Evolutionary conservation across 2,888 invertebrate species (phyloP).

Genomic region (Venusia cambrica): DNA sequence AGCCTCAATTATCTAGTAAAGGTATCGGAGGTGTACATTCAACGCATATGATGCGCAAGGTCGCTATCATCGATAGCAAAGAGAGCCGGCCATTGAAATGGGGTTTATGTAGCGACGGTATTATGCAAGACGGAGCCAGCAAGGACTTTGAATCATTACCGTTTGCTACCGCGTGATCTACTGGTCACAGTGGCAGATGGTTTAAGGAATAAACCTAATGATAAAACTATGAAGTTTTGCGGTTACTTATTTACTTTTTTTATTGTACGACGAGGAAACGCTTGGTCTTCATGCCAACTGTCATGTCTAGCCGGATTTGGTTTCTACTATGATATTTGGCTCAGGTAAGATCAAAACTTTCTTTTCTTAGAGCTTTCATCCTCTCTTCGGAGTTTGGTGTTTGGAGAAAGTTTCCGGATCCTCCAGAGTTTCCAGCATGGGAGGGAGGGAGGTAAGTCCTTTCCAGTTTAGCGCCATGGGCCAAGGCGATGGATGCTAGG

Average conservation of each 20-base stretch:
- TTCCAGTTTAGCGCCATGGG: slow-evolving; percentile 62
- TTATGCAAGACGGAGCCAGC: slow-evolving; percentile 37
- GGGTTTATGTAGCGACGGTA: slow-evolving; percentile 39
- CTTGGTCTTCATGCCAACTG: too few species aligned
- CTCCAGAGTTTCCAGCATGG: slow-evolving; percentile 49
- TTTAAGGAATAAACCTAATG: too few species aligned
- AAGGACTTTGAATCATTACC: too few species aligned
- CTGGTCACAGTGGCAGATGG: too few species aligned
- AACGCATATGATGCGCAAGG: slow-evolving; percentile 41
- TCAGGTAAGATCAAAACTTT: too few species aligned
- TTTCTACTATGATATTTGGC: too few species aligned
- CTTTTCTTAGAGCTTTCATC: too few species aligned
- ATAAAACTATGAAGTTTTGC: too few species aligned
- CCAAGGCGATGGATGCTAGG: slow-evolving; percentile 48
- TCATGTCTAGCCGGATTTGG: too few species aligned
- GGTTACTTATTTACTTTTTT: too few species aligned
- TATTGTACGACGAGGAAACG: too few species aligned
- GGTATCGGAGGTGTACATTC: slow-evolving; percentile 21
- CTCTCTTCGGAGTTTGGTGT: slow-evolving; percentile 41
- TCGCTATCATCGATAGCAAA: slow-evolving; percentile 33
- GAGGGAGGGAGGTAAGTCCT: slow-evolving; percentile 64
- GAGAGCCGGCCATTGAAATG: slow-evolving; percentile 39
- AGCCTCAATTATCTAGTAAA: slow-evolving; percentile 4
- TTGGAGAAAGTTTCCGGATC: slow-evolving; percentile 52
- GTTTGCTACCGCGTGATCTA: too few species aligned